Evolutionary conservation across 2,888 invertebrate species (phyloP), one percentile per base, ranked within the genome.

Genomic region (Formica aserva): DNA sequence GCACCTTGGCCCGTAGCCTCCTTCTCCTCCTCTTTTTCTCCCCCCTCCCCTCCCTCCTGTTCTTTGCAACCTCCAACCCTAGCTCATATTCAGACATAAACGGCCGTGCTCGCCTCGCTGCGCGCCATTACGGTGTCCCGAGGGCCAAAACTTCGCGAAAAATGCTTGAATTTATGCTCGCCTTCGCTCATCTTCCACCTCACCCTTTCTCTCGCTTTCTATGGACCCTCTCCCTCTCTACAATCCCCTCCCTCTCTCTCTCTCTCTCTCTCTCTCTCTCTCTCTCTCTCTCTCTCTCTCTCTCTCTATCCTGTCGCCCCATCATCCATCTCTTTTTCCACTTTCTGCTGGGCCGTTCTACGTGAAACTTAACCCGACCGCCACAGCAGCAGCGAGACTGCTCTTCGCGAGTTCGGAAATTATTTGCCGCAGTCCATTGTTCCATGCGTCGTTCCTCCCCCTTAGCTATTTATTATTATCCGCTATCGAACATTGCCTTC

Each of bases 41-140:
- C 32, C 3, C 3, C 26, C 52, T 2, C 32, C 18, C 1, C 26
- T 38, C 4, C 48, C 38, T 26, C 55, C 15, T n/a, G 13, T 71
- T 60, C 57, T 74, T 60, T 72, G 80, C 45, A 81, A 66, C 41
- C 80, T 83, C 71, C 87, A 85, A 82, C 85, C 67, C 86, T 86
- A 86, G 87, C 92, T 91, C 91, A 89, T 93, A 92, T 91, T 89
- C 91, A 89, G 89, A 92, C 91, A 91, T 92, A 92, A 92, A 92
- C 92, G 93, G 86, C 88, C 89, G 91, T 91, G 88, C 88, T 91
- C 92, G 92, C 85, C 87, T 91, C 92, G 90, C 88, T 91, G 92
- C 90, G 91, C 93, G 91, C 93, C 92, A 93, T 93, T 92, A 92
- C 92, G 85, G 90, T 92, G 91, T 92, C 93, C 93, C 93, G 91